Conservation (phyloP, 1,140 invertebrate genomes). For the Drosophila triauraria region DNA sequence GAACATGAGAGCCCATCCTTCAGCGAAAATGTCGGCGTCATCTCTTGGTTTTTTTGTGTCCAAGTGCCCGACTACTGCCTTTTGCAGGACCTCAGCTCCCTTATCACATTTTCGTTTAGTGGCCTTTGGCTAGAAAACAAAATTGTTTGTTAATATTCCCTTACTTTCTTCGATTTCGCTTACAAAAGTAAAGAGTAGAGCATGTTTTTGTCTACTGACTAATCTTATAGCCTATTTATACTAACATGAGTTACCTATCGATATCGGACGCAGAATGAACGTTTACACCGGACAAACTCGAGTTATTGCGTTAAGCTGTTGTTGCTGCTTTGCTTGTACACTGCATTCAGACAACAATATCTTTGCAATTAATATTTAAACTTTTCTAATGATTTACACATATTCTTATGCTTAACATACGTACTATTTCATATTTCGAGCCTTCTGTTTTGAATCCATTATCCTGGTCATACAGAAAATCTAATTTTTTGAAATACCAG, state of each 20-base stretch:
- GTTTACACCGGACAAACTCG: too few relatives aligned
- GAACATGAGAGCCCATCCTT: constrained; percentile 1
- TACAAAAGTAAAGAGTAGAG: too few relatives aligned
- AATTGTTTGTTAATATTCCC: not conserved
- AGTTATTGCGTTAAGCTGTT: too few relatives aligned
- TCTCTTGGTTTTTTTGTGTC: not conserved
- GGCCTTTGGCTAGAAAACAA: not conserved
- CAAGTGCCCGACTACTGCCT: not conserved
- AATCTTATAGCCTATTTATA: too few relatives aligned
- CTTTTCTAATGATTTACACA: not conserved
- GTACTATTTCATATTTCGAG: constrained; percentile 5
- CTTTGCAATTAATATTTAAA: not conserved
- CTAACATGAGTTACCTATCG: too few relatives aligned
- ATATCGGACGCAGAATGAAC: too few relatives aligned
- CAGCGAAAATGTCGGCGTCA: not conserved
- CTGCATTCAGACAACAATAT: too few relatives aligned
- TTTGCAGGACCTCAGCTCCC: not conserved
- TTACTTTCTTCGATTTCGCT: not conserved
- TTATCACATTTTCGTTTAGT: not conserved
- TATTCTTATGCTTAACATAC: not conserved
- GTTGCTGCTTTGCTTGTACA: too few relatives aligned
- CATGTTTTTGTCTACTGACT: too few relatives aligned
- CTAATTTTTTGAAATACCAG: not conserved
- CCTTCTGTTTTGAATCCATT: constrained; percentile 12
- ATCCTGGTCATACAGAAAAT: constrained; percentile 4